A percentile compares a stretch with the other conserved stretches of the same genome.
Evolutionary conservation across 2,797 vertebrate genomes (phyloP).

Genomic region (Manis pentadactyla): DNA sequence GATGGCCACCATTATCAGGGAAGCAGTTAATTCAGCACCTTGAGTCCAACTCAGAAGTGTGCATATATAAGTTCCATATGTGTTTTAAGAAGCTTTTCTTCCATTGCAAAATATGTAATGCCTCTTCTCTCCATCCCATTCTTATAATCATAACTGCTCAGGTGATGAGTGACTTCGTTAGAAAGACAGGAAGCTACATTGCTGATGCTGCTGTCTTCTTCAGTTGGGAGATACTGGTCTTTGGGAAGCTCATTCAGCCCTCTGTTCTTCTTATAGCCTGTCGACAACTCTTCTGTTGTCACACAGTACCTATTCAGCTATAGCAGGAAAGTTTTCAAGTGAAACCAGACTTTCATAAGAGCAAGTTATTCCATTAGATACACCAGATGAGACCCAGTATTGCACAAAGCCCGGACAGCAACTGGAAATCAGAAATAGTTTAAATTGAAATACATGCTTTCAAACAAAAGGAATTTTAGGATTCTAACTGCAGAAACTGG

Average conservation of each 20-base stretch:
- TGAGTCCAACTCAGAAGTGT: not conserved
- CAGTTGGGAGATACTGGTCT: not conserved
- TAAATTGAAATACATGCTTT: not conserved
- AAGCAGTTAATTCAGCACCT: not conserved
- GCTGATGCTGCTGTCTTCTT: not conserved
- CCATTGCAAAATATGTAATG: not conserved
- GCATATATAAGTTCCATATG: not conserved
- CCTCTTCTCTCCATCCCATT: not conserved
- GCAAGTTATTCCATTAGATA: not conserved
- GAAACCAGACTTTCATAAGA: not conserved
- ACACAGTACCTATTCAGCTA: not conserved
- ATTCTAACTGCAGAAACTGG: not conserved
- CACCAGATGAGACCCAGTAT: not conserved
- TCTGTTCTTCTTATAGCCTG: not conserved
- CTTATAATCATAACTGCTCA: not conserved
- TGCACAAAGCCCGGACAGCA: not conserved
- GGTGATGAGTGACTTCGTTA: not conserved
- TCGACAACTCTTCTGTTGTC: not conserved
- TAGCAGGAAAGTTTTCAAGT: not conserved
- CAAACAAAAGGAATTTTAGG: not conserved
- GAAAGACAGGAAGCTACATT: not conserved
- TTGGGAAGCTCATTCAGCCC: not conserved
- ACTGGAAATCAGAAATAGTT: not conserved
- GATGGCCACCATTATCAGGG: not conserved
- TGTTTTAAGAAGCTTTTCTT: not conserved